Conservation (phyloP, 2,113 vertebrate genomes). For the Gobiocypris rarus region DNA sequence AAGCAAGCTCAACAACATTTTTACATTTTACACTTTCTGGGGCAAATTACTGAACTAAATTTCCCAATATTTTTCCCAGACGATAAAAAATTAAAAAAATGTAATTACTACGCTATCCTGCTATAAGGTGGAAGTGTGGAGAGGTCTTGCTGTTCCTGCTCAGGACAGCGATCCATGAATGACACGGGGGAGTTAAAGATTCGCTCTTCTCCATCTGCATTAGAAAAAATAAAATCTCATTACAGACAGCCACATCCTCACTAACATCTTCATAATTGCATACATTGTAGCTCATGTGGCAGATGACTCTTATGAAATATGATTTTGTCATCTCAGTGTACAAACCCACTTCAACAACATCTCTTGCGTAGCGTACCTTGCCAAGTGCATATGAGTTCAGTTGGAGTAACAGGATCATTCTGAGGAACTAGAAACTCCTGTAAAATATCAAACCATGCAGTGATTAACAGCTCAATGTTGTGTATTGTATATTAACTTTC, state of each 20-base stretch:
- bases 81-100: background rate
- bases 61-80: background rate
- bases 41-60: background rate
- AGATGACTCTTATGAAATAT: background rate
- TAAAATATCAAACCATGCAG: conserved; percentile 45
- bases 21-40: background rate
- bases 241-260: background rate
- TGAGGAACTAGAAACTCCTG: conserved; percentile 82
- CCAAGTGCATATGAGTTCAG: conserved; percentile 81
- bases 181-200: conserved; percentile 76
- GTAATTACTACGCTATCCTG: conserved; percentile 76
- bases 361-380: conserved; percentile 76
- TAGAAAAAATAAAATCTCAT: conserved; percentile 32
- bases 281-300: background rate
- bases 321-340: background rate
- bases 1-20: too few relatives aligned
- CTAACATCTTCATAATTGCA: background rate
- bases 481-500: background rate
- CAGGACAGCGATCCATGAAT: conserved; percentile 59
- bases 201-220: conserved; percentile 69
- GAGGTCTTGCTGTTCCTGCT: conserved; percentile 66
- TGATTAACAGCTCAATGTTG: background rate
- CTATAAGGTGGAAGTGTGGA: conserved; percentile 75
- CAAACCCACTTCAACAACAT: background rate
- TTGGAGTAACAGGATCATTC: conserved; percentile 74